These are phyloP conservation scores for Bombus fervidus DNA, from an alignment of 1,140 invertebrate genomes.

Conservation along the genomic window DNA sequence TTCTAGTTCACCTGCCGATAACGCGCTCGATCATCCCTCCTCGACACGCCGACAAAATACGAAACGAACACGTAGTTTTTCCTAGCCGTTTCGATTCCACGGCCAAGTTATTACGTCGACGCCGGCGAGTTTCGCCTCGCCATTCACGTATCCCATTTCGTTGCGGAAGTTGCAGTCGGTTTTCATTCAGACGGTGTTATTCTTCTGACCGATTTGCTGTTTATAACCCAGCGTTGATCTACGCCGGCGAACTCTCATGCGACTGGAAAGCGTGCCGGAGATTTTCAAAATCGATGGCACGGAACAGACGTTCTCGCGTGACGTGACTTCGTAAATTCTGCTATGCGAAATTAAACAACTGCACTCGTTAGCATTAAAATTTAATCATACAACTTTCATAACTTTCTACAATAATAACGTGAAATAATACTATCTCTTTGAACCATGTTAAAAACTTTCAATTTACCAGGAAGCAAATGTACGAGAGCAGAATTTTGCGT, in stretches of 20 bases:
- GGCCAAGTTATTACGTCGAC: conserved; percentile 25
- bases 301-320: not conserved
- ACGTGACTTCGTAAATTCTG: too few species aligned
- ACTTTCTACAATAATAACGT: not conserved
- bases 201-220: conserved; percentile 2
- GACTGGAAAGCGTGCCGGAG: not conserved
- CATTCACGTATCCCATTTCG: conserved; percentile 34
- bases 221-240: conserved; percentile 13
- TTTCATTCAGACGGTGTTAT: conserved; percentile 27
- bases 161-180: conserved; percentile 3
- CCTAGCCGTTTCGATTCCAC: conserved; percentile 28
- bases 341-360: not conserved
- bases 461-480: not conserved
- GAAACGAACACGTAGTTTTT: conserved; percentile 16
- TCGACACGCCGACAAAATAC: conserved; percentile 33
- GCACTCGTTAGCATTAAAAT: not conserved
- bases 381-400: not conserved
- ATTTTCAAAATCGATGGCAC: not conserved
- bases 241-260: conserved; percentile 22
- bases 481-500: not conserved
- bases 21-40: conserved; percentile 33
- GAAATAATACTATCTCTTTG: not conserved
- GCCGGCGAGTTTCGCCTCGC: not conserved
- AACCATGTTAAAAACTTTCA: not conserved
- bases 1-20: not conserved